A percentile compares a stretch with the other conserved stretches of the same genome.
Evolutionary conservation across 2,797 vertebrate species (phyloP).

Genomic region (Hapalemur alaotrensis): DNA sequence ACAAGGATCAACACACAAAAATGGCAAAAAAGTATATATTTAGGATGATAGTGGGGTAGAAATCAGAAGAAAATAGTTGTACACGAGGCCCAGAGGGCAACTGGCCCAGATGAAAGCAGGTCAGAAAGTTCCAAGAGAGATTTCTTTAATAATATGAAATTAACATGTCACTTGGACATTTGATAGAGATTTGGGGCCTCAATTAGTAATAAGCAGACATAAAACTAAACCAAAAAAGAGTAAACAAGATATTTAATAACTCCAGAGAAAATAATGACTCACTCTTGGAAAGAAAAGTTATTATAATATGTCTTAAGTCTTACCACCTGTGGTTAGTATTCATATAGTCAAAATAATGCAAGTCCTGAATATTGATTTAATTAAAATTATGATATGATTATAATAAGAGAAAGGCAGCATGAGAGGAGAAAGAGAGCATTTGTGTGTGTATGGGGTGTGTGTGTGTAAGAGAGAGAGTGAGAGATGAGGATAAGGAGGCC

Average conservation of each 20-base stretch:
- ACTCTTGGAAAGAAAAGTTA: not conserved
- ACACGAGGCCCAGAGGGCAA: not conserved
- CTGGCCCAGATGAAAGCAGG: not conserved
- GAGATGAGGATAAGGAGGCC: not conserved
- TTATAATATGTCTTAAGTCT: not conserved
- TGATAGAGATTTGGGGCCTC: not conserved
- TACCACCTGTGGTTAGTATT: not conserved
- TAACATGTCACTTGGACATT: not conserved
- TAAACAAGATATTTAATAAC: not conserved
- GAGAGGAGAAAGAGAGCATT: not conserved
- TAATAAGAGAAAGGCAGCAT: not conserved
- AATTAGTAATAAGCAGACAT: not conserved
- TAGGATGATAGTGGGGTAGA: not conserved
- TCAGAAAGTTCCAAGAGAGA: not conserved
- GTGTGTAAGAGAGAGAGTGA: not conserved
- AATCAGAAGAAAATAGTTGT: not conserved
- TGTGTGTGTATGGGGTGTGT: not conserved
- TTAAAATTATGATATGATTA: not conserved
- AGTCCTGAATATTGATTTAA: not conserved
- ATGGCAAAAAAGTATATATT: not conserved
- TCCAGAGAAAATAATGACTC: slow-evolving; percentile 6
- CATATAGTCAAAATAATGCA: not conserved
- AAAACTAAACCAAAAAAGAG: not conserved
- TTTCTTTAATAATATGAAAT: not conserved
- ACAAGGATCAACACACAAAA: not conserved